Percentiles rank a stretch among this genome's conserved stretches.
These are phyloP conservation scores for Zoanthus solanderi DNA, from an alignment of 92 coral and sea anemone genomes.

Conservation along the genomic window DNA sequence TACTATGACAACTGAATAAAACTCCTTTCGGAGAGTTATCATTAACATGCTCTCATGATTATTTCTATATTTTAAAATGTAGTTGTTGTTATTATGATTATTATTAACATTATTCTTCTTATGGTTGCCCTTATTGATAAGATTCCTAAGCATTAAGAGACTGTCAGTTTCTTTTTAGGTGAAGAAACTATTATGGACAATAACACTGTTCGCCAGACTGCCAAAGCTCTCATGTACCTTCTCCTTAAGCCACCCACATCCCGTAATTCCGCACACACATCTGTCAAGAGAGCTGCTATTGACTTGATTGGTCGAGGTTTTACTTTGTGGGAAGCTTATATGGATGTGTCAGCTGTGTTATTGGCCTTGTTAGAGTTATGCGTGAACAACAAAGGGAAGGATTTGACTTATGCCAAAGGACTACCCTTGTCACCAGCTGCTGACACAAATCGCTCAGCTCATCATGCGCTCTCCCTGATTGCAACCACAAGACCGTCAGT, in stretches of 20 bases:
- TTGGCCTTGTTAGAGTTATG: slow-evolving; percentile 92
- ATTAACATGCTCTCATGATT: too few relatives aligned
- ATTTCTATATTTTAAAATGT: too few relatives aligned
- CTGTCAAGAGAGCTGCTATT: slow-evolving; percentile 96
- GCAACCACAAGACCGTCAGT: slow-evolving; percentile 96
- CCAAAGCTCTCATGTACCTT: slow-evolving; percentile 95
- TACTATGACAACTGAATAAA: too few relatives aligned
- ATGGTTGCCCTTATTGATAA: background rate
- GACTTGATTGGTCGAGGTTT: slow-evolving; percentile 99
- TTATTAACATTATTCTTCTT: too few relatives aligned
- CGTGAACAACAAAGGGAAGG: slow-evolving; percentile 88
- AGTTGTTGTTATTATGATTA: too few relatives aligned
- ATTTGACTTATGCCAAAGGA: slow-evolving; percentile 89
- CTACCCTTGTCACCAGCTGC: slow-evolving; percentile 98
- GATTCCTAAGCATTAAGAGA: background rate
- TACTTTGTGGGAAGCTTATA: slow-evolving; percentile 98
- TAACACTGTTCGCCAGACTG: slow-evolving; percentile 92
- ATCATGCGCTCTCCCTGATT: slow-evolving; percentile 95
- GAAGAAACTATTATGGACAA: slow-evolving; percentile 83
- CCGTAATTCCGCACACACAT: slow-evolving; percentile 87
- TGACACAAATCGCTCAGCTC: slow-evolving; percentile 95
- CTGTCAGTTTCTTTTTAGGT: slow-evolving; percentile 30
- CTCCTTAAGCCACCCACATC: slow-evolving; percentile 91
- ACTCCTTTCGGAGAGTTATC: too few relatives aligned
- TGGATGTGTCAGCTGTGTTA: slow-evolving; percentile 99